These are phyloP conservation scores for Podarcis siculus DNA, from an alignment of 2,797 vertebrate genomes.

Conservation along the genomic window DNA sequence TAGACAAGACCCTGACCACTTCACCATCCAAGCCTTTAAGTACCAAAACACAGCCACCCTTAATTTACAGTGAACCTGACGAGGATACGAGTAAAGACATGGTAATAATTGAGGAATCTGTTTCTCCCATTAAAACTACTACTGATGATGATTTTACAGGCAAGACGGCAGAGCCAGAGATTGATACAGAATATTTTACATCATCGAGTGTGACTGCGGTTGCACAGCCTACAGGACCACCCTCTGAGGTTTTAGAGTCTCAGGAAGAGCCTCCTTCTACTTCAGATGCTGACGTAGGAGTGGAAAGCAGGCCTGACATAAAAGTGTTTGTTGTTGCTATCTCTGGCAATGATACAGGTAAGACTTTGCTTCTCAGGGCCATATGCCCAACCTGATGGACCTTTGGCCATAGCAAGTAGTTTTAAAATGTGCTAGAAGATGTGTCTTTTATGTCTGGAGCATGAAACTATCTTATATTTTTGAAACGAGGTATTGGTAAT, in stretches of 20 bases:
- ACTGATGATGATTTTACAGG: constrained; percentile 65
- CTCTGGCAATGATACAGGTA: constrained; percentile 86
- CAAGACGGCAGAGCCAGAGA: constrained; percentile 71
- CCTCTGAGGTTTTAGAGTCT: constrained; percentile 70
- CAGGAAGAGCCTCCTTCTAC: constrained; percentile 69
- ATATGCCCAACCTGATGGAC: constrained; percentile 59
- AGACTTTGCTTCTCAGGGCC: constrained; percentile 73
- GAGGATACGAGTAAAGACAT: constrained; percentile 76
- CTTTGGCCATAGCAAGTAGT: constrained; percentile 60
- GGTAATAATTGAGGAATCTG: constrained; percentile 80
- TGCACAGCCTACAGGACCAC: constrained; percentile 61
- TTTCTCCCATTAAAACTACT: constrained; percentile 69
- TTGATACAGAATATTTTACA: constrained; percentile 81
- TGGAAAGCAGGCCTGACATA: constrained; percentile 69
- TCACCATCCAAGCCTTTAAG: constrained; percentile 39
- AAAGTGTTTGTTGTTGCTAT: constrained; percentile 81
- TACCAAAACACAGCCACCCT: constrained; percentile 63
- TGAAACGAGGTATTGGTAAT: neutral
- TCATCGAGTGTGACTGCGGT: constrained; percentile 65
- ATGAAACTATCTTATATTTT: constrained; percentile 18
- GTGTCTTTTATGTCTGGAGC: constrained; percentile 69
- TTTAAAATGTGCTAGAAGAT: constrained; percentile 53
- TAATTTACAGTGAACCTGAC: constrained; percentile 62
- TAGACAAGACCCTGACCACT: constrained; percentile 56
- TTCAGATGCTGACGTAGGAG: constrained; percentile 60